phyloP scores from a whole-genome alignment of 2,888 invertebrate genomes.

The Brachycybe producta region DNA sequence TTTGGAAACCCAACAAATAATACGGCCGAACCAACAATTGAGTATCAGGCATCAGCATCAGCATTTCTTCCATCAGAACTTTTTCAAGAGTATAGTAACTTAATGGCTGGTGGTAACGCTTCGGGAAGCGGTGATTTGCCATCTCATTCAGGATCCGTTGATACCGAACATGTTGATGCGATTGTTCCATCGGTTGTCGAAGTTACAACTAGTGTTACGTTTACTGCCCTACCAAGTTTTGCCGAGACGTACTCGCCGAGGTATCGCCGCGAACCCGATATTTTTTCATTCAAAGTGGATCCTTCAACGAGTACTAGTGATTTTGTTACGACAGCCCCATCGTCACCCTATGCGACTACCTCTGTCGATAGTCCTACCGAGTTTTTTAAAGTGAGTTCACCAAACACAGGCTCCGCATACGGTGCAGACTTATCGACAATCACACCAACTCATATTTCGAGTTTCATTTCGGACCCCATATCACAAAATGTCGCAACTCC shows the following conservation, averaged over 20 bases:
- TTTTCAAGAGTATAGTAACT: neutral
- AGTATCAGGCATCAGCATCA: neutral
- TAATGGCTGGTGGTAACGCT: too few species aligned
- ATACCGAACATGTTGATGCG: too few species aligned
- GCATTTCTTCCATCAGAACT: neutral
- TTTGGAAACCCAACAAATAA: neutral
- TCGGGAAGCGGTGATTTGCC: too few species aligned
- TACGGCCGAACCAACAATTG: neutral
- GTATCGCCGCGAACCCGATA: conserved; percentile 56
- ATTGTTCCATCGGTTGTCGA: too few species aligned
- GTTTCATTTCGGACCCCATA: too few species aligned
- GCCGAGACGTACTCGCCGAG: conserved; percentile 39
- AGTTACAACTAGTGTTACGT: neutral
- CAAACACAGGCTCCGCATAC: conserved; percentile 26
- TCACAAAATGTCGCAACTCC: too few species aligned
- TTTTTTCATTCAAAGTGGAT: conserved; percentile 36
- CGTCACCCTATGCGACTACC: conserved; percentile 11
- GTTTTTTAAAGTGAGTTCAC: conserved; percentile 18
- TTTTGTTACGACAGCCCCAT: conserved; percentile 30
- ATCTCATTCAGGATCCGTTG: too few species aligned
- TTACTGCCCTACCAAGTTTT: conserved; percentile 12
- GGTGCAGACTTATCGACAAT: conserved; percentile 29
- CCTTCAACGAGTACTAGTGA: conserved; percentile 28
- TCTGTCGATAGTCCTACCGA: conserved; percentile 16
- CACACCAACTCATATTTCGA: too few species aligned